Base-by-base conservation (phyloP, 2,797 vertebrate genomes). In the Pangasius mekongensis region DNA sequence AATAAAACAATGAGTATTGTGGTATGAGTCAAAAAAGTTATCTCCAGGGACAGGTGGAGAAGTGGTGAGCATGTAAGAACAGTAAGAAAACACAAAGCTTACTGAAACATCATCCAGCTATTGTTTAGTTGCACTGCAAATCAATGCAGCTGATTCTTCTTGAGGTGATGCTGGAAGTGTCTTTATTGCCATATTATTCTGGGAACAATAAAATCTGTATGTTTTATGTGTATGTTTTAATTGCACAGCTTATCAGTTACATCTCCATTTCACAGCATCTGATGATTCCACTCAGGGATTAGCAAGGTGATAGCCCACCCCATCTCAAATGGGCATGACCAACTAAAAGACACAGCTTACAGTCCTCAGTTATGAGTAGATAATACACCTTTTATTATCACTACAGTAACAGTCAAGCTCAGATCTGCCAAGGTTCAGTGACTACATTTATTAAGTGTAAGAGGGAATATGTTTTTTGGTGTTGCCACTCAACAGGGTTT, bases 201-300 rank as follows among this genome's bases (percentile, higher is more conserved):
- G 56, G 27, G 16, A 80, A 56, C 30, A 39, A 27, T 62, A 82
- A 43, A n/a, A 64, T 64, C 27, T 6, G n/a, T n/a, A n/a, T n/a
- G n/a, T n/a, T 18, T 3, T 27, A 22, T 77, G 36, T 22, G 20
- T 69, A 33, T 49, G 11, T 95, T 95, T 95, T 83, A 94, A 95
- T 95, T 95, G 93, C 92, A 92, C 89, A 86, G 91, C 91, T 93
- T 94, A 93, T 92, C 92, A 87, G 93, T 83, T 86, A 92, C 93
- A 94, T 95, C 94, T 95, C 93, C 90, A 94, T 96, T 95, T 95
- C 94, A 94, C 91, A 94, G 94, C 94, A 93, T 93, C 91, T 93
- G 92, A 95, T 94, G 94, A 95, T 95, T 94, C 92, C 95, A 96
- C 95, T 96, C 95, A 73, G 89, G 93, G 94, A 96, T 96, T 96